Percentiles rank a stretch among this genome's conserved stretches.
Evolutionary conservation across 2,797 vertebrate species (phyloP).

Genomic region (Melanotaenia trifasciata): DNA sequence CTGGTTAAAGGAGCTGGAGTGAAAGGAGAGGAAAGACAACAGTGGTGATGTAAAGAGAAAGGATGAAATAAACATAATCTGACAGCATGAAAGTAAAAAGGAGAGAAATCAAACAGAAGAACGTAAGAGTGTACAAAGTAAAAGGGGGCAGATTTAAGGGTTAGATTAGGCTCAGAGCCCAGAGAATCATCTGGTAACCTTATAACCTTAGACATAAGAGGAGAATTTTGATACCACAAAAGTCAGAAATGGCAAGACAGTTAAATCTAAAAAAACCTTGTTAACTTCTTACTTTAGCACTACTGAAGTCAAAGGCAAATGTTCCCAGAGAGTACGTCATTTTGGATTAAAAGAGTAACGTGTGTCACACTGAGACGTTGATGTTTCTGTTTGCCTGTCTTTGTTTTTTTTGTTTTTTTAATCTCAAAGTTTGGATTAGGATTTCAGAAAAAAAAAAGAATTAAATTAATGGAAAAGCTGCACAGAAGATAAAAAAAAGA

Average conservation of each 20-base stretch:
- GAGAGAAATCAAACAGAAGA: neutral
- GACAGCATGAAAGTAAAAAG: neutral
- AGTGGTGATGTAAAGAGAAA: constrained; percentile 5
- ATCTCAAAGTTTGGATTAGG: neutral
- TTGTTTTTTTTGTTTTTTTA: neutral
- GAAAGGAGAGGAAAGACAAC: constrained; percentile 10
- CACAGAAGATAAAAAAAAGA: neutral
- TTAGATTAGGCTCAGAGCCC: constrained; percentile 31
- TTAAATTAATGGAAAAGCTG: neutral
- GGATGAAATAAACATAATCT: constrained; percentile 8
- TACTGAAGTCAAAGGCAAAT: constrained; percentile 14
- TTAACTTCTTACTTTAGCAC: neutral
- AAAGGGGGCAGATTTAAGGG: constrained; percentile 29
- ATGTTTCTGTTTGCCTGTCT: neutral
- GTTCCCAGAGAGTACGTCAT: neutral
- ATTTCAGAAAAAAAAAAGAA: neutral
- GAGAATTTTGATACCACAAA: constrained; percentile 27
- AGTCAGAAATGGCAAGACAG: constrained; percentile 5
- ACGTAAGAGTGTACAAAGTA: constrained; percentile 19
- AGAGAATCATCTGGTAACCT: constrained; percentile 26
- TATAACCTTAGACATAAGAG: constrained; percentile 30
- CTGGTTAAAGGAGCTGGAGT: constrained; percentile 27
- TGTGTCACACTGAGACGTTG: neutral
- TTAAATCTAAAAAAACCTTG: constrained; percentile 17
- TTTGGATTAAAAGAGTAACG: neutral